A percentile compares a stretch with the other conserved stretches of the same genome.
phyloP scores from a whole-genome alignment of 2,113 vertebrate genomes.

The Psittacula cyanocephala region DNA sequence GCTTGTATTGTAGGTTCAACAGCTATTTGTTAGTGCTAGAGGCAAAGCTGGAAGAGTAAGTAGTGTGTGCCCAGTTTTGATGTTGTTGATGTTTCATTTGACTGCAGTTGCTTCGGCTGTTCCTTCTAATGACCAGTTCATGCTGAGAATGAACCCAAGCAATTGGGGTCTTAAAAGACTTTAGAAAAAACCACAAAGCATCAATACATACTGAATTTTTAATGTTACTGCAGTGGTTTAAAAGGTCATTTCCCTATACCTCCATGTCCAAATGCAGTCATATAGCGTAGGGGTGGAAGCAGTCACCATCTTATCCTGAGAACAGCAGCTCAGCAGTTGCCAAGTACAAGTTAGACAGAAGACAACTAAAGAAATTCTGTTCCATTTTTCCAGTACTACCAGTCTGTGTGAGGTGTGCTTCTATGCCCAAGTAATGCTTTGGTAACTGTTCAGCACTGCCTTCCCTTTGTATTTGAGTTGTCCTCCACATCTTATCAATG shows the following conservation, averaged over 20 bases:
- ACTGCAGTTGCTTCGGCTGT: not conserved
- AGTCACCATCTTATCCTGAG: not conserved
- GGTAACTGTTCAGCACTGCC: not conserved
- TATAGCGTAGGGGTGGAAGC: not conserved
- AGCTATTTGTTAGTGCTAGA: not conserved
- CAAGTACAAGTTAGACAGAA: not conserved
- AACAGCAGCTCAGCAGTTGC: not conserved
- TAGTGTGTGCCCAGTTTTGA: not conserved
- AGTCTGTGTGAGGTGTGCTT: not conserved
- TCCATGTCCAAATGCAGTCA: not conserved
- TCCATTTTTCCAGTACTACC: not conserved
- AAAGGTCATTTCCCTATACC: not conserved
- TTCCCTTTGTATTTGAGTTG: not conserved
- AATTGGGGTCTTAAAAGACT: not conserved
- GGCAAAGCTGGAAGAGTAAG: not conserved
- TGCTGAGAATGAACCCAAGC: not conserved
- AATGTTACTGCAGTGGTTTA: not conserved
- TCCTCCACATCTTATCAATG: not conserved
- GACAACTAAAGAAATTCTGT: not conserved
- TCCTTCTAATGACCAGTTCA: not conserved
- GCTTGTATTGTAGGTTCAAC: not conserved
- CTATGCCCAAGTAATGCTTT: not conserved
- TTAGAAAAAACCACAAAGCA: not conserved
- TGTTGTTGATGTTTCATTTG: not conserved
- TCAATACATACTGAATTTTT: not conserved